These are phyloP conservation scores for Amphimedon queenslandica DNA, from an alignment of 37 sponge, comb jelly and placozoan genomes.

Conservation along the genomic window DNA sequence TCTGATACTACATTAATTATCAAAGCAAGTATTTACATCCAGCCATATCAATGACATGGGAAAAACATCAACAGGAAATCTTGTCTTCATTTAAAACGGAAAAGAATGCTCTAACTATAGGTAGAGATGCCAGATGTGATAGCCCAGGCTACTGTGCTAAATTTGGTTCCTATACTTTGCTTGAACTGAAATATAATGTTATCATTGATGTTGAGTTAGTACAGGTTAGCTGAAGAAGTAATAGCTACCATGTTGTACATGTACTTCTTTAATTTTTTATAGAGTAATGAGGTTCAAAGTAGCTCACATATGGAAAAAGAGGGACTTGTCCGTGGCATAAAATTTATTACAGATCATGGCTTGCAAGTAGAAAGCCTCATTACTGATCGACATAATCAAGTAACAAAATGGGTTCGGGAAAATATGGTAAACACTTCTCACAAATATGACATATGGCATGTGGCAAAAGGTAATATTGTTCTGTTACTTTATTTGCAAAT, in stretches of 20 bases:
- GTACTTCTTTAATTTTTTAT: not conserved
- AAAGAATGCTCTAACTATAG: constrained; percentile 11
- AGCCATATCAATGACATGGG: constrained; percentile 24
- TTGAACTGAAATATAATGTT: constrained; percentile 32
- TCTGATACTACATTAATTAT: constrained; percentile 32
- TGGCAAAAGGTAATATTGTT: constrained; percentile 50
- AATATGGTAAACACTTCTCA: constrained; percentile 18
- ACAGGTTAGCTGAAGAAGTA: constrained; percentile 38
- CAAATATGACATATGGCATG: constrained; percentile 57
- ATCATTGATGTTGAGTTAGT: constrained; percentile 52
- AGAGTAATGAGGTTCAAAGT: constrained; percentile 28
- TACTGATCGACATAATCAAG: constrained; percentile 45
- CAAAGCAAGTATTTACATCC: constrained; percentile 40
- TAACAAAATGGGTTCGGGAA: constrained; percentile 42
- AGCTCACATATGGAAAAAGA: constrained; percentile 12
- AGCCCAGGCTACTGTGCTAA: constrained; percentile 63
- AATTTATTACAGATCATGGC: not conserved
- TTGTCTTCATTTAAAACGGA: constrained; percentile 10
- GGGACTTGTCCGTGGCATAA: not conserved
- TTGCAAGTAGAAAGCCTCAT: not conserved
- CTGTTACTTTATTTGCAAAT: too few relatives aligned
- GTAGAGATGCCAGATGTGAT: constrained; percentile 60
- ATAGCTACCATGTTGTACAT: not conserved
- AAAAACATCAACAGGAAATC: constrained; percentile 13
- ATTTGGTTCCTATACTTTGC: constrained; percentile 49